Conservation (phyloP, 2,888 invertebrate genomes). For the Pandemis heparana region DNA sequence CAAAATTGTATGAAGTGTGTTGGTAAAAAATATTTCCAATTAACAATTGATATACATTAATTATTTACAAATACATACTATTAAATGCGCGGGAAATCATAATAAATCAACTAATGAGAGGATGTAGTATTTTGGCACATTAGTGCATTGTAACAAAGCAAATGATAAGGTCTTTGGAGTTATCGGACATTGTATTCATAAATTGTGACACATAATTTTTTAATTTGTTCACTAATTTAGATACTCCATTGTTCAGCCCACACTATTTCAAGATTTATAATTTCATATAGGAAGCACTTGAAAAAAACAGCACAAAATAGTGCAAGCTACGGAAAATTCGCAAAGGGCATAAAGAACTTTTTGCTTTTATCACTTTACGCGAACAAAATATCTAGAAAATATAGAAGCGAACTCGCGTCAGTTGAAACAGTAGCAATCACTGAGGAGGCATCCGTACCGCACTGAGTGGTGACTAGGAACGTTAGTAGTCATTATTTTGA, state of each 20-base stretch:
- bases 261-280: background rate
- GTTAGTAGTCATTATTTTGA: conserved; percentile 35
- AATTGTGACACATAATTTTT: no score
- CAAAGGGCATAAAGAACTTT: background rate
- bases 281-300: background rate
- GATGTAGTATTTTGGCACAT: conserved; percentile 33
- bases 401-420: conserved; percentile 6
- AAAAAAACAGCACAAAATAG: background rate
- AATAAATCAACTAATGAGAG: background rate
- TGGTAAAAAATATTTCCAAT: background rate
- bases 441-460: background rate
- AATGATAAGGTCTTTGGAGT: conserved; percentile 6
- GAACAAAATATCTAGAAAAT: conserved; percentile 2
- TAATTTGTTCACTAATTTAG: no score
- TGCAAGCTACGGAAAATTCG: no score
- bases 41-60: background rate
- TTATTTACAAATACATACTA: background rate
- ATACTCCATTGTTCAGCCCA: background rate
- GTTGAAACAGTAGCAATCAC: conserved; percentile 6
- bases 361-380: background rate
- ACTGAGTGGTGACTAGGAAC: conserved; percentile 36
- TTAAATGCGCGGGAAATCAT: background rate
- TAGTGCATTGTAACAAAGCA: conserved; percentile 14
- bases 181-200: background rate
- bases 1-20: background rate